A percentile compares a stretch with the other conserved stretches of the same genome.
Conservation (phyloP, 2,797 vertebrate genomes). For the Gephyroberyx darwinii region DNA sequence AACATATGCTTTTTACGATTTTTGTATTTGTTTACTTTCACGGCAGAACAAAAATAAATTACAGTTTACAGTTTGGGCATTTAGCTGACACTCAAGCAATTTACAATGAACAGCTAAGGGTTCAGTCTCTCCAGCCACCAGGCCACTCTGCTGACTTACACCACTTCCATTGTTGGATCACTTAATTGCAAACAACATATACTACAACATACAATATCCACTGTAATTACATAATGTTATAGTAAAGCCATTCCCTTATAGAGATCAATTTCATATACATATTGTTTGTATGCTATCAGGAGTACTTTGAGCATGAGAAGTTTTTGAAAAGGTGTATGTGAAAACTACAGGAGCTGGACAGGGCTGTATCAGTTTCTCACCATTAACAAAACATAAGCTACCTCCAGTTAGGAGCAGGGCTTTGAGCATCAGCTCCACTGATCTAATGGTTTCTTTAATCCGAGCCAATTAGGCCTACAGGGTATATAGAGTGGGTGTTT, state of each 20-base stretch:
- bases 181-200: no score
- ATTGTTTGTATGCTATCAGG: neutral
- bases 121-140: no score
- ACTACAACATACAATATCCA: no score
- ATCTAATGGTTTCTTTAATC: conserved; percentile 73
- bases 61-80: neutral
- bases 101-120: no score
- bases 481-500: conserved; percentile 68
- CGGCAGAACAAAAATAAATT: neutral
- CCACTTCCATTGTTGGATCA: no score
- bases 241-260: neutral
- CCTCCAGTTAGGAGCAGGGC: conserved; percentile 48
- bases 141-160: no score
- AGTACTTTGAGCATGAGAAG: conserved; percentile 6
- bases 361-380: conserved; percentile 54
- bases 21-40: neutral
- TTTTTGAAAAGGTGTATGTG: neutral
- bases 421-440: conserved; percentile 65
- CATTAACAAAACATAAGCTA: conserved; percentile 36
- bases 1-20: neutral
- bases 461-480: conserved; percentile 72
- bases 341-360: conserved; percentile 39
- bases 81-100: neutral
- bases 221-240: neutral
- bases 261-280: neutral